These are phyloP conservation scores for Athrips mouffetella DNA, from an alignment of 2,888 invertebrate genomes.

Conservation along the genomic window DNA sequence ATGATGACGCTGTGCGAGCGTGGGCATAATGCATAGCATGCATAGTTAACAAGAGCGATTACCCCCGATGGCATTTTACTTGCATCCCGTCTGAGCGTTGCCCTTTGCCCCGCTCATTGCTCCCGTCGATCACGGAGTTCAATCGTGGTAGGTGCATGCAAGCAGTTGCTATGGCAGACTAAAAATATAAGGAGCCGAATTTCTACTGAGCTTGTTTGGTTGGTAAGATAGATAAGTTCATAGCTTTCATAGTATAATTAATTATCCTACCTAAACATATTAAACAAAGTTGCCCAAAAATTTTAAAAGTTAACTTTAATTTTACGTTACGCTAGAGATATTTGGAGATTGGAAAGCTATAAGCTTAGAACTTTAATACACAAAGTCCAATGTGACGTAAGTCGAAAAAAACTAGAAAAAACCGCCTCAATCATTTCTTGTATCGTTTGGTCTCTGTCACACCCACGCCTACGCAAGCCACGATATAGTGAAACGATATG, in stretches of 20 bases:
- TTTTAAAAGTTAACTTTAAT: too few species aligned
- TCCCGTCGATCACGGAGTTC: not conserved
- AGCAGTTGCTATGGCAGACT: not conserved
- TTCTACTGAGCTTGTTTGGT: too few species aligned
- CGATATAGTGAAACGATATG: slow-evolving; percentile 23
- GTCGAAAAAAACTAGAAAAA: not conserved
- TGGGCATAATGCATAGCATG: slow-evolving; percentile 63
- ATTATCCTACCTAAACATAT: too few species aligned
- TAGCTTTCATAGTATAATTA: too few species aligned
- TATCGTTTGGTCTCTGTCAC: not conserved
- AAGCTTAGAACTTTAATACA: too few species aligned
- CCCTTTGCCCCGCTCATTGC: slow-evolving; percentile 35
- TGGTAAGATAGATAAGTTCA: too few species aligned
- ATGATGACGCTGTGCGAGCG: slow-evolving; percentile 31
- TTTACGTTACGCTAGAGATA: too few species aligned
- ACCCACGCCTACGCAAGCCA: not conserved
- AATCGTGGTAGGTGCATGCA: not conserved
- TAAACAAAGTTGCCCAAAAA: too few species aligned
- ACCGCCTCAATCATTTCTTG: not conserved
- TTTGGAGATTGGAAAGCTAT: too few species aligned
- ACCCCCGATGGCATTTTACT: slow-evolving; percentile 60
- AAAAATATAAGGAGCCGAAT: too few species aligned
- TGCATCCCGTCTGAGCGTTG: slow-evolving; percentile 40
- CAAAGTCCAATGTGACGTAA: not conserved
- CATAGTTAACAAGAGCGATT: slow-evolving; percentile 56